Conservation (phyloP, 2,797 vertebrate species). For the Naso thynnoides region DNA sequence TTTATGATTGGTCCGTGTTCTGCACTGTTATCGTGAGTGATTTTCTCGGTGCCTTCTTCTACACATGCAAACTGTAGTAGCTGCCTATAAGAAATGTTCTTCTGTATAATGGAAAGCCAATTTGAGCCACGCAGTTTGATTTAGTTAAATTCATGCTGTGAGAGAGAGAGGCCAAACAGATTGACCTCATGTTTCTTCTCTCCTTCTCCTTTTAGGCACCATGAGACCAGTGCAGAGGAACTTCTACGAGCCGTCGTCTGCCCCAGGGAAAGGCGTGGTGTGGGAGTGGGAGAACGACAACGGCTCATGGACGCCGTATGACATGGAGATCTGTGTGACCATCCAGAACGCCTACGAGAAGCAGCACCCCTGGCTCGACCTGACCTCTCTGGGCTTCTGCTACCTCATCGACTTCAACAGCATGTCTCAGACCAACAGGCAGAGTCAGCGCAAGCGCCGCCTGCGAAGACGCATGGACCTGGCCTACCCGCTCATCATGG, state of each 20-base stretch:
- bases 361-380: constrained; percentile 97
- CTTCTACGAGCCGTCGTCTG: constrained; percentile 96
- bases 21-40: not conserved
- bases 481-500: constrained; percentile 95
- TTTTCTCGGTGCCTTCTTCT: not conserved
- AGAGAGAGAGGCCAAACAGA: not conserved
- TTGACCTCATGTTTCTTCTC: constrained; percentile 23
- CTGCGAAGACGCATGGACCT: constrained; percentile 95
- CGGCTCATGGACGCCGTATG: constrained; percentile 94
- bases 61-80: not conserved
- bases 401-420: constrained; percentile 97
- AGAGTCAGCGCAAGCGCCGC: constrained; percentile 93
- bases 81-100: not conserved
- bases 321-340: constrained; percentile 98
- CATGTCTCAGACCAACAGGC: constrained; percentile 97
- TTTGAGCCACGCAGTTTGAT: not conserved
- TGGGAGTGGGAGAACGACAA: constrained; percentile 98
- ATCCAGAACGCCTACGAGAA: constrained; percentile 99
- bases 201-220: constrained; percentile 85
- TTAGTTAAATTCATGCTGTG: not conserved
- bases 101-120: not conserved
- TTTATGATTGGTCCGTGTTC: no score
- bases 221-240: constrained; percentile 95
- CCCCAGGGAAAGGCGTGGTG: constrained; percentile 95
- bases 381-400: constrained; percentile 96